Conservation (phyloP, 2,113 vertebrate genomes). For the Oreotrochilus melanogaster region DNA sequence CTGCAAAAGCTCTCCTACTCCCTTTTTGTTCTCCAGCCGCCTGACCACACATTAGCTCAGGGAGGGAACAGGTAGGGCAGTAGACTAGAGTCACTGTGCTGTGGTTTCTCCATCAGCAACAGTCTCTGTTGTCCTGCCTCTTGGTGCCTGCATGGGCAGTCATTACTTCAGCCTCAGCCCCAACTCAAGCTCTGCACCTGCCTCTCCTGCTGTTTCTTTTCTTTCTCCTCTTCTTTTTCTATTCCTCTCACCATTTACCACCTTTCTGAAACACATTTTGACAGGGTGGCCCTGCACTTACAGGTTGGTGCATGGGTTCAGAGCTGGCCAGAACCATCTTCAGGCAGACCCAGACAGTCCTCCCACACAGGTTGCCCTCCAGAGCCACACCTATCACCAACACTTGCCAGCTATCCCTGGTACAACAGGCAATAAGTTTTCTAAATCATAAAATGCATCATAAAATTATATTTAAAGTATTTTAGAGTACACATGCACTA, state of each 20-base stretch:
- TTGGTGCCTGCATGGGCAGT: fast-evolving
- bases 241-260: background rate
- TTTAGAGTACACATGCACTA: background rate
- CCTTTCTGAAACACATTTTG: background rate
- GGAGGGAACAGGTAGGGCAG: background rate
- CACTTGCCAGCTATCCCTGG: background rate
- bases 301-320: fast-evolving
- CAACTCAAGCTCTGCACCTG: background rate
- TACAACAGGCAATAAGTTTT: background rate
- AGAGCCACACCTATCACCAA: background rate
- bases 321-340: background rate
- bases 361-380: background rate
- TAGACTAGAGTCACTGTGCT: background rate
- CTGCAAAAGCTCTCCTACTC: background rate
- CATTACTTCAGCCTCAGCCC: background rate
- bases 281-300: fast-evolving
- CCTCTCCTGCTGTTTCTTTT: background rate
- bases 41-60: fast-evolving
- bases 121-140: background rate
- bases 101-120: background rate
- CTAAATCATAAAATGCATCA: background rate
- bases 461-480: background rate
- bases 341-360: background rate
- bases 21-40: background rate
- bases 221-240: background rate